These are phyloP conservation scores for Neosilurus hyrtlii DNA, from an alignment of 2,797 vertebrate genomes.

Conservation along the genomic window DNA sequence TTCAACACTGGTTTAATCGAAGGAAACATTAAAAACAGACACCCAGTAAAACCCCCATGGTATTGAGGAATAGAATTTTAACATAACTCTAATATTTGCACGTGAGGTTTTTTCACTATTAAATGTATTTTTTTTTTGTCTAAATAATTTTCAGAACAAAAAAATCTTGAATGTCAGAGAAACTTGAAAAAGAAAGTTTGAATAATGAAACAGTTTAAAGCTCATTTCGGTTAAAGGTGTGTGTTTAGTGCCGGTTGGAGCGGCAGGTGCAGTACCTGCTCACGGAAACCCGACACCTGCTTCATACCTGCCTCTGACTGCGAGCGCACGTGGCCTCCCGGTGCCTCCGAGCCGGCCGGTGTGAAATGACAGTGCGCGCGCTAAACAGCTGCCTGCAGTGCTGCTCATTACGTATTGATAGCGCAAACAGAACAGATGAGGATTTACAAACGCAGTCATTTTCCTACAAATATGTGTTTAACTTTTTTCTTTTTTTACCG, in stretches of 20 bases:
- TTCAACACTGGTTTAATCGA: too few species aligned
- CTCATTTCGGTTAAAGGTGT: constrained; percentile 61
- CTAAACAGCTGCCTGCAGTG: constrained; percentile 81
- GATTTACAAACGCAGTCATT: neutral
- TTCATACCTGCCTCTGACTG: neutral
- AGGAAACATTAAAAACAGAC: neutral
- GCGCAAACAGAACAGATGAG: constrained; percentile 55
- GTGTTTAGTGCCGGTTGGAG: constrained; percentile 44
- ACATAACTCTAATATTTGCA: neutral
- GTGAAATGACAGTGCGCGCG: constrained; percentile 73
- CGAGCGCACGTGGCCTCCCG: constrained; percentile 22
- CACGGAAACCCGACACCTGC: constrained; percentile 63
- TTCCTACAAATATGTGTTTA: neutral
- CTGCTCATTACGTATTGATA: constrained; percentile 79
- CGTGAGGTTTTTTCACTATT: neutral
- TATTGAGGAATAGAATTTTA: neutral
- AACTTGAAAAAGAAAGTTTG: neutral
- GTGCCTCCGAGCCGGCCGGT: constrained; percentile 55
- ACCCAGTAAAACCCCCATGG: neutral
- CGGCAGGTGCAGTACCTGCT: constrained; percentile 68
- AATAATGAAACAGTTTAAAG: constrained; percentile 6
- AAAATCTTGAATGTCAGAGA: neutral
- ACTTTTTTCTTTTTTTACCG: neutral
- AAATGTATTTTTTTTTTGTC: neutral
- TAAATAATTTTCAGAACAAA: neutral